A percentile compares a stretch with the other conserved stretches of the same genome.
Conservation (phyloP, 2,113 vertebrate species). For the Nothocercus julius region DNA sequence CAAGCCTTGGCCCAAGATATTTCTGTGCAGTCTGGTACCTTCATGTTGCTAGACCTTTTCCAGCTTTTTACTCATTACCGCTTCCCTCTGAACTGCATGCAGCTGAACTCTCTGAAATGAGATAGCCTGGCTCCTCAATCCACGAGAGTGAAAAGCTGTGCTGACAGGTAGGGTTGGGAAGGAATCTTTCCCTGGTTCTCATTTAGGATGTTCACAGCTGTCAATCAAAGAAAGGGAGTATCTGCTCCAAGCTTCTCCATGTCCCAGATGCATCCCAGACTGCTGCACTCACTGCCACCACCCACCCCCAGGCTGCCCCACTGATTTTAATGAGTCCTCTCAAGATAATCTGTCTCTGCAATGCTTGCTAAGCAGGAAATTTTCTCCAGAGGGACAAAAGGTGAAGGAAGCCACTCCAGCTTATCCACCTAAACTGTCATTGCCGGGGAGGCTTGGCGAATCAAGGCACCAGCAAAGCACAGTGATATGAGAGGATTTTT, state of each 20-base stretch:
- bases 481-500: not conserved
- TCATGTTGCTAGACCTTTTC: not conserved
- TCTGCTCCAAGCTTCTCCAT: not conserved
- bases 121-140: not conserved
- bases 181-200: not conserved
- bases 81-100: not conserved
- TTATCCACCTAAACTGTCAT: not conserved
- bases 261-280: not conserved
- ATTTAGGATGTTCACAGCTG: not conserved
- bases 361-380: not conserved
- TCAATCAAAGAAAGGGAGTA: not conserved
- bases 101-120: not conserved
- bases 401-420: not conserved
- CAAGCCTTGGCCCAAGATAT: not conserved
- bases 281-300: not conserved
- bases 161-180: not conserved
- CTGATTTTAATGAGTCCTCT: not conserved
- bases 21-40: not conserved
- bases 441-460: not conserved
- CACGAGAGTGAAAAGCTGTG: fast-evolving
- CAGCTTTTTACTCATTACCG: not conserved
- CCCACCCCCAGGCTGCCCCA: not conserved
- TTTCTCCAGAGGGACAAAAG: not conserved
- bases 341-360: not conserved
- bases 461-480: not conserved